Base-by-base conservation (phyloP, 2,113 vertebrate genomes). In the Nestor notabilis region DNA sequence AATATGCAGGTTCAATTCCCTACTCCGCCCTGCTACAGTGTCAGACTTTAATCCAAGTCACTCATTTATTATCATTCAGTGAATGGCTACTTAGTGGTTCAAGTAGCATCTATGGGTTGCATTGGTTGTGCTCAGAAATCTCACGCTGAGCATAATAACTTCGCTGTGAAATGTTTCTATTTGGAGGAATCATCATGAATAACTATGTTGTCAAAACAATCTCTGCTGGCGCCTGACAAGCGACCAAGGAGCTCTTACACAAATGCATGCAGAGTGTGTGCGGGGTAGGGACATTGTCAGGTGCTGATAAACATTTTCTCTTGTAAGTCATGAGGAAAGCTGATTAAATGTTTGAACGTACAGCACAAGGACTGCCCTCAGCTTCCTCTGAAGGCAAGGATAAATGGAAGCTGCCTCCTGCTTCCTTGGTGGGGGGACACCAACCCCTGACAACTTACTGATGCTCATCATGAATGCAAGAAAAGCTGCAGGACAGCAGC, bases 201-300 rank as follows among this genome's bases (percentile, higher is more conserved):
- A 66, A 47, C n/a, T 55, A 2, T 70, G 80, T 88, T 91, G 79
- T 87, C 88, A 95, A 81, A 89, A 91, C 91, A 96, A 52, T 44
- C 86, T 86, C 95, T 76, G 86, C 83, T 69, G 80, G 75, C 0
- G 2, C 50, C 91, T 90, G 76, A 83, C 0, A 1, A 77, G 80
- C 3, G 1, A 76, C 82, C 74, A 28, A 79, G 63, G 65, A 82
- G 50, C 69, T 85, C 49, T 91, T 31, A 35, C 41, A 35, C 11
- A 82, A 72, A 65, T 0, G 5, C 4, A 0, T 9, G 49, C 43
- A 24, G n/a, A 87, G 58, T 2, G 15, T 33, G 53, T 1, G 0
- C 3, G 0, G 43, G 24, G 27, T 10, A 35, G 72, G 79, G 80
- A 35, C 35, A 1, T 50, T 21, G 66, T 24, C 33, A 31, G 23